Percentiles rank a stretch among this genome's conserved stretches.
Conservation (phyloP, 2,888 invertebrate genomes). For the Philereme vetulata region DNA sequence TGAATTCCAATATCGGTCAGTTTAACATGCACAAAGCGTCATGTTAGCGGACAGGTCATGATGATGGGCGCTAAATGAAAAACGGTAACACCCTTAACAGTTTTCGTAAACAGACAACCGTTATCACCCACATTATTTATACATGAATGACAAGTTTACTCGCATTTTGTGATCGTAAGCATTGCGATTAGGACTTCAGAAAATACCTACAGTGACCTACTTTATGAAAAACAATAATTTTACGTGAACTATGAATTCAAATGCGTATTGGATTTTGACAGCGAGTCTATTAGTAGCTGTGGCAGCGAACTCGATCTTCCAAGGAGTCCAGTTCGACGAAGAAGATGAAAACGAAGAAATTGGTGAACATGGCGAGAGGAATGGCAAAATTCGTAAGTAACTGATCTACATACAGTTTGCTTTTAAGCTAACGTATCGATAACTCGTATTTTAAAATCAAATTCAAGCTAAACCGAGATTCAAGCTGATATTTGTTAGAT, state of each 20-base stretch:
- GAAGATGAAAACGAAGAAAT: conserved; percentile 32
- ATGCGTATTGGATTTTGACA: conserved; percentile 50
- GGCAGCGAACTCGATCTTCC: conserved; percentile 54
- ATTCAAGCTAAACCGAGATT: too few species aligned
- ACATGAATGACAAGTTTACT: conserved; percentile 48
- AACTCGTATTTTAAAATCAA: too few species aligned
- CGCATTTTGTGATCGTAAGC: conserved; percentile 57
- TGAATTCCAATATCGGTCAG: conserved; percentile 1
- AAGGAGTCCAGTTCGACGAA: conserved; percentile 45
- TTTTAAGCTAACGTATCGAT: too few species aligned
- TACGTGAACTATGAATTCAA: conserved; percentile 50
- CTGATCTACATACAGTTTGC: too few species aligned
- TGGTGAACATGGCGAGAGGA: conserved; percentile 46
- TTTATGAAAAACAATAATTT: background rate
- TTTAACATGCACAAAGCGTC: conserved; percentile 8
- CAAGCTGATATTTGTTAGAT: too few species aligned
- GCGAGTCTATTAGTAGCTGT: conserved; percentile 49
- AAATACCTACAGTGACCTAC: conserved; percentile 37
- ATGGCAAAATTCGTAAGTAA: conserved; percentile 70
- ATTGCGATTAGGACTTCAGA: conserved; percentile 36
- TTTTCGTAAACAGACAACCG: conserved; percentile 71
- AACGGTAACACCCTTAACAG: conserved; percentile 73
- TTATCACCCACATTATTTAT: conserved; percentile 75
- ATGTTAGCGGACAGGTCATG: conserved; percentile 35
- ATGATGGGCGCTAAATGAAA: conserved; percentile 59